Conservation (phyloP, 2,797 vertebrate genomes). For the Brachymystax lenok region DNA sequence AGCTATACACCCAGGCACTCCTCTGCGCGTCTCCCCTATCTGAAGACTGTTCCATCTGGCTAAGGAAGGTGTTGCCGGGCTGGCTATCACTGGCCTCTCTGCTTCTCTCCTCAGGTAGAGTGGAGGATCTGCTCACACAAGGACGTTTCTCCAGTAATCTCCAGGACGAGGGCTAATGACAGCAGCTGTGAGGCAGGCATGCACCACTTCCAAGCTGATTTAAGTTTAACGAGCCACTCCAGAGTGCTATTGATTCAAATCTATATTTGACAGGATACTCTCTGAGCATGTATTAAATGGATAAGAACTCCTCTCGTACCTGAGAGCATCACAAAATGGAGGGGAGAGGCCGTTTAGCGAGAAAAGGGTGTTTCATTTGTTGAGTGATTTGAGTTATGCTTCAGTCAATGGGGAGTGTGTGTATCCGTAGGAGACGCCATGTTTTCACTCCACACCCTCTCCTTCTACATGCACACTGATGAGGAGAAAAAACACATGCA, state of each 20-base stretch:
- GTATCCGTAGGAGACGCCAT: conserved; percentile 23
- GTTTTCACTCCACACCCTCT: conserved; percentile 6
- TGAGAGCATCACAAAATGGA: conserved; percentile 65
- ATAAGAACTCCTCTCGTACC: conserved; percentile 77
- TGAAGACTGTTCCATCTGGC: not conserved
- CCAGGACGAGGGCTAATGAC: conserved; percentile 79
- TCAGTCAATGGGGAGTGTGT: conserved; percentile 26
- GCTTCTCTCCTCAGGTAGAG: conserved; percentile 56
- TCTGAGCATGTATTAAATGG: conserved; percentile 82
- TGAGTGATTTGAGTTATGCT: conserved; percentile 50
- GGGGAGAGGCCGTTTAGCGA: conserved; percentile 59
- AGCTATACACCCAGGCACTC: not conserved
- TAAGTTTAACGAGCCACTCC: conserved; percentile 85
- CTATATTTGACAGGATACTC: conserved; percentile 85
- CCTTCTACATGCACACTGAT: conserved; percentile 44
- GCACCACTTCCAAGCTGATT: conserved; percentile 83
- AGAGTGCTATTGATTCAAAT: conserved; percentile 85
- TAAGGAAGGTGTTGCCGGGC: too few species aligned
- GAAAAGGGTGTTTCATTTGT: conserved; percentile 63
- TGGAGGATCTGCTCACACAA: conserved; percentile 70
- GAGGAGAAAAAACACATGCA: conserved; percentile 25
- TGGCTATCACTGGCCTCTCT: not conserved
- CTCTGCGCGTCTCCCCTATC: not conserved
- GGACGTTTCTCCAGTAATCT: conserved; percentile 82
- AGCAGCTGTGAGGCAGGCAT: conserved; percentile 82